Evolutionary conservation across 2,888 invertebrate species (phyloP).

Genomic region (Folsomia candida): DNA sequence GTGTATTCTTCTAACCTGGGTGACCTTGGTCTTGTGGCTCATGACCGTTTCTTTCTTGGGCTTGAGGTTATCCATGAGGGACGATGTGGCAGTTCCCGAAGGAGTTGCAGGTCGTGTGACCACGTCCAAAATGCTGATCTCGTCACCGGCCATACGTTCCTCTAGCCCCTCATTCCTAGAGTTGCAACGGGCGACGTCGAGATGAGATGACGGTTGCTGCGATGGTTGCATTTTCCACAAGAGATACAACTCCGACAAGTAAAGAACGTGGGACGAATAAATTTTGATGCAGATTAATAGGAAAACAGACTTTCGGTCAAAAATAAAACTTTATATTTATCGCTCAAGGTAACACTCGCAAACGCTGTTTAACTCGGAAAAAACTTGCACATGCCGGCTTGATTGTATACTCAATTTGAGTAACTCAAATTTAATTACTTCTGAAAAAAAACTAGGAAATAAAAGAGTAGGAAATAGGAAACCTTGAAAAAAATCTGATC

Average conservation of each 20-base stretch:
- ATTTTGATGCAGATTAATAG: not conserved
- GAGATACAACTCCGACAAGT: not conserved
- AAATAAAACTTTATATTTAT: too few species aligned
- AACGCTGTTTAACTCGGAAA: too few species aligned
- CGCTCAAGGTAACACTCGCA: too few species aligned
- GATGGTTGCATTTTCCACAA: not conserved
- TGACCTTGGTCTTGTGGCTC: conserved; percentile 14
- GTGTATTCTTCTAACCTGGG: not conserved
- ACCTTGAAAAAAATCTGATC: too few species aligned
- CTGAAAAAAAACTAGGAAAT: too few species aligned
- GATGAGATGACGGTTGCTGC: not conserved
- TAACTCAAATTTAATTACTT: too few species aligned
- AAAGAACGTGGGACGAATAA: not conserved
- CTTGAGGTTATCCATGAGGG: not conserved
- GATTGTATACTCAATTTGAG: too few species aligned
- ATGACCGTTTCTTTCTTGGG: not conserved
- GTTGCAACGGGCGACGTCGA: not conserved
- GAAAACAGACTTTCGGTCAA: too few species aligned
- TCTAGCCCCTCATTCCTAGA: not conserved
- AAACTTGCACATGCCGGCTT: too few species aligned
- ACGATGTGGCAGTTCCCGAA: not conserved
- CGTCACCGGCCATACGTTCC: not conserved
- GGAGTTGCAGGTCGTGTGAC: not conserved
- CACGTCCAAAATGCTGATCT: not conserved
- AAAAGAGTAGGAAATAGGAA: too few species aligned